Conservation (phyloP, 2,888 invertebrate genomes). For the Suillia variegata region DNA sequence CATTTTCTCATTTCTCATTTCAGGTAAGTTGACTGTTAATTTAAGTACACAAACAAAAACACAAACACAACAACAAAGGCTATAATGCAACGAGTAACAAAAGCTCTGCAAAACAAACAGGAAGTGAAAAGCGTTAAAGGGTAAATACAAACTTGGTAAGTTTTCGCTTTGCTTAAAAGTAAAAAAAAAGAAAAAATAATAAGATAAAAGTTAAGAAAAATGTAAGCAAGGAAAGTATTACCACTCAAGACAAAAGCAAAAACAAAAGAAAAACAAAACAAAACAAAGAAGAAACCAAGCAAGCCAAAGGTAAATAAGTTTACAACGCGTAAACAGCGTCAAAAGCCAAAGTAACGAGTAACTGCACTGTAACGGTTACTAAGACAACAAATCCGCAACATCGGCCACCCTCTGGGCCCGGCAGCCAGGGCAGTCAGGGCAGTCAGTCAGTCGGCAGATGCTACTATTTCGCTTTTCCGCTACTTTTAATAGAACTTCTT, state of each 20-base stretch:
- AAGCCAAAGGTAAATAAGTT: background rate
- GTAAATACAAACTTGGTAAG: conserved; percentile 15
- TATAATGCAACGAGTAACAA: background rate
- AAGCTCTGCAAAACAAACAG: no score
- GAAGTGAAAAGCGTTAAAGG: background rate
- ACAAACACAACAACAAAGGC: background rate
- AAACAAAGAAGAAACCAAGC: background rate
- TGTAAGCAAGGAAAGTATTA: background rate
- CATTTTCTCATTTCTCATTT: conserved; percentile 14
- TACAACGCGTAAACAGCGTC: background rate
- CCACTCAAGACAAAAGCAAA: no score
- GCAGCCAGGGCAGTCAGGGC: background rate
- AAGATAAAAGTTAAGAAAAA: background rate
- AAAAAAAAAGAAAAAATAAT: background rate
- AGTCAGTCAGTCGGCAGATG: no score
- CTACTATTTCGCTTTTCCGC: no score
- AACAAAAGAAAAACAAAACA: background rate
- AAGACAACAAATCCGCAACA: conserved; percentile 13
- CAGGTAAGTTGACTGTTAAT: conserved; percentile 24
- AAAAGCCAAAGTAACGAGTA: background rate
- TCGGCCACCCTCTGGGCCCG: conserved; percentile 1
- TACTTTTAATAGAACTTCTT: no score
- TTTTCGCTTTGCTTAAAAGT: no score
- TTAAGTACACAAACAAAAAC: conserved; percentile 10
- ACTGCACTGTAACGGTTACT: background rate